phyloP scores from a whole-genome alignment of 1,140 invertebrate species.

The Aricia agestis region DNA sequence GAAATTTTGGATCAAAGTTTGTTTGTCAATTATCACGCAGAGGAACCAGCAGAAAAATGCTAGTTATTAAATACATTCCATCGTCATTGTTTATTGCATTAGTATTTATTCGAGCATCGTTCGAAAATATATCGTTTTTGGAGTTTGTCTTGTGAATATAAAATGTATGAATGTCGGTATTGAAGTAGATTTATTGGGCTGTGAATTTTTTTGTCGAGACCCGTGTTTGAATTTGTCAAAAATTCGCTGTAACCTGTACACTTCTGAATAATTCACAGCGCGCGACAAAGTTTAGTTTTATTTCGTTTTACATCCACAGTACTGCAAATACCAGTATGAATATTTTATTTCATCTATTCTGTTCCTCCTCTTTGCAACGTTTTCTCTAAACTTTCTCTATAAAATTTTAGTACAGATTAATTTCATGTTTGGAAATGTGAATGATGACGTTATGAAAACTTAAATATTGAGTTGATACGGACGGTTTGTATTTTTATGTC shows the following conservation, averaged over 20 bases:
- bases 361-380: too few relatives aligned
- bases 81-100: not conserved
- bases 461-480: too few relatives aligned
- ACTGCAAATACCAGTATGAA: not conserved
- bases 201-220: not conserved
- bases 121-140: not conserved
- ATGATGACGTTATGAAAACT: too few relatives aligned
- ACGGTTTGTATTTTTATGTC: too few relatives aligned
- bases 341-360: too few relatives aligned
- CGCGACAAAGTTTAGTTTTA: not conserved
- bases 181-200: not conserved
- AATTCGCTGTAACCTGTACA: not conserved
- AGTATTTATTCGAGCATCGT: not conserved
- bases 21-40: too few relatives aligned
- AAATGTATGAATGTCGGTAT: not conserved
- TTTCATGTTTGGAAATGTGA: too few relatives aligned
- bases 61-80: not conserved
- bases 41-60: too few relatives aligned
- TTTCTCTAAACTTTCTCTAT: too few relatives aligned
- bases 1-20: too few relatives aligned
- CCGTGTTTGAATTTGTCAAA: constrained; percentile 1
- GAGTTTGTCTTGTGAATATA: not conserved
- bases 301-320: not conserved
- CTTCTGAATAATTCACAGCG: not conserved
- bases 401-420: too few relatives aligned